Evolutionary conservation across 2,113 vertebrate species (phyloP).

Genomic region (Eulemur rufifrons): DNA sequence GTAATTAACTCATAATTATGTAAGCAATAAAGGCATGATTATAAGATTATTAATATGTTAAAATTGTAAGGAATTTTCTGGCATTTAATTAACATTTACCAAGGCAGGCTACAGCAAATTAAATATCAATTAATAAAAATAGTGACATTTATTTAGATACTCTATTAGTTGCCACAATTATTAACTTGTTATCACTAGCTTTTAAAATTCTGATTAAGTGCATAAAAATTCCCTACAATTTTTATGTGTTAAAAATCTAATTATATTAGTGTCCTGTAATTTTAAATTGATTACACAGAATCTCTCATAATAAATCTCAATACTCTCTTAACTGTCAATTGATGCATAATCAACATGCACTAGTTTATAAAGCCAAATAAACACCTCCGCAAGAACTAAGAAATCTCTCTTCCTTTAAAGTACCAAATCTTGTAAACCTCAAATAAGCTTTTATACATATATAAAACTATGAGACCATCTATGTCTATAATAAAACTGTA

Average conservation of each 20-base stretch:
- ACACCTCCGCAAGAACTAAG: neutral
- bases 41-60: slow-evolving; percentile 82
- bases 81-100: slow-evolving; percentile 84
- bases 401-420: neutral
- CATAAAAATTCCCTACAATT: slow-evolving; percentile 82
- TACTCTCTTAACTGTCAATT: slow-evolving; percentile 54
- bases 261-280: slow-evolving; percentile 81
- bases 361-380: slow-evolving; percentile 55
- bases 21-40: slow-evolving; percentile 80
- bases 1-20: slow-evolving; percentile 82
- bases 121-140: slow-evolving; percentile 83
- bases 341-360: slow-evolving; percentile 47
- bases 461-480: neutral
- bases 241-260: slow-evolving; percentile 82
- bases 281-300: slow-evolving; percentile 79
- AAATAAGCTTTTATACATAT: neutral
- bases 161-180: slow-evolving; percentile 83
- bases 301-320: slow-evolving; percentile 64
- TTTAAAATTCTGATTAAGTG: slow-evolving; percentile 83
- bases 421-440: neutral
- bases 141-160: slow-evolving; percentile 83
- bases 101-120: slow-evolving; percentile 79
- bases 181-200: slow-evolving; percentile 82
- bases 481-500: neutral
- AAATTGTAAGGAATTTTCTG: slow-evolving; percentile 83